Percentiles rank a stretch among this genome's conserved stretches.
phyloP scores from a whole-genome alignment of 2,888 invertebrate genomes.

The Lochmaea capreae region DNA sequence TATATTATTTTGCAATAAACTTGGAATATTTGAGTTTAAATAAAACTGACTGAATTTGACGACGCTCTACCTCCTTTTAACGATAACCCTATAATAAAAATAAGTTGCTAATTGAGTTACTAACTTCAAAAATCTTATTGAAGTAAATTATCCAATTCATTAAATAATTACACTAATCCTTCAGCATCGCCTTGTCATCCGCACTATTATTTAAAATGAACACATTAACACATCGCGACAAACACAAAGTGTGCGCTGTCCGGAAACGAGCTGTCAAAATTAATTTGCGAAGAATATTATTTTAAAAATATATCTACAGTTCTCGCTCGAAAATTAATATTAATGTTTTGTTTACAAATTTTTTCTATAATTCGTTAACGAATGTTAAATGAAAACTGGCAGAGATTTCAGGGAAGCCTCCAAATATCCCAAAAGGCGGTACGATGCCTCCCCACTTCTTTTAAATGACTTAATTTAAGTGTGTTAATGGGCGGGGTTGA shows the following conservation, averaged over 20 bases:
- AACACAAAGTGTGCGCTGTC: neutral
- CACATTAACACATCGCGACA: slow-evolving; percentile 9
- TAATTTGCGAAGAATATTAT: slow-evolving; percentile 31
- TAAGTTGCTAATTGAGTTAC: too few species aligned
- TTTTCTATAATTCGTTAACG: slow-evolving; percentile 46
- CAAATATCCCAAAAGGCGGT: slow-evolving; percentile 57
- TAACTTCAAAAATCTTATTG: too few species aligned
- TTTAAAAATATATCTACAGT: slow-evolving; percentile 30
- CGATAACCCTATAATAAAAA: too few species aligned
- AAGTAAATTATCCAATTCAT: too few species aligned
- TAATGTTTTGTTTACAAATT: slow-evolving; percentile 62
- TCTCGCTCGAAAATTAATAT: slow-evolving; percentile 59
- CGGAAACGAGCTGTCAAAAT: slow-evolving; percentile 32
- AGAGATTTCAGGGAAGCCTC: slow-evolving; percentile 56
- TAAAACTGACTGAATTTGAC: too few species aligned
- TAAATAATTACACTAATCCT: too few species aligned
- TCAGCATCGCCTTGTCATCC: neutral
- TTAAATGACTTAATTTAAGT: slow-evolving; percentile 56
- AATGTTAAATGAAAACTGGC: slow-evolving; percentile 56
- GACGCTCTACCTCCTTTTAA: too few species aligned
- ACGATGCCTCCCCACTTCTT: slow-evolving; percentile 49
- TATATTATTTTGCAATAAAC: too few species aligned
- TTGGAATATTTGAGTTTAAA: too few species aligned
- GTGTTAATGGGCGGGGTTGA: slow-evolving; percentile 56
- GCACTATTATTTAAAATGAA: neutral